Evolutionary conservation across 1,140 invertebrate species (phyloP), one percentile per base, ranked within the genome.

Genomic region (Steinernema feltiae): DNA sequence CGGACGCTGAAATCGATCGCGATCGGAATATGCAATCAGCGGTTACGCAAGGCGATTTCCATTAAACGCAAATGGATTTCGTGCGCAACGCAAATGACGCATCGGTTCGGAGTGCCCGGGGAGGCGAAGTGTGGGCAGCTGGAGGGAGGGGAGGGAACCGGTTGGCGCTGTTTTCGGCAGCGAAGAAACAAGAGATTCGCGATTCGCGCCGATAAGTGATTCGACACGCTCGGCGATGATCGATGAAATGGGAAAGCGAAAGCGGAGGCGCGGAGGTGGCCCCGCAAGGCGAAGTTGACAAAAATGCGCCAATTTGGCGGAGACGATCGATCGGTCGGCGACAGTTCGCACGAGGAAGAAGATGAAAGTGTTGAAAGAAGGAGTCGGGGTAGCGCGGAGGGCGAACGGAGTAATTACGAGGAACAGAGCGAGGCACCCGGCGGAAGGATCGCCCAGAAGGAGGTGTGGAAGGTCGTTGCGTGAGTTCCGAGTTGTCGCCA

Each of bases 161-260:
- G 53, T 63, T 63, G 53, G 53, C 53, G 53, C 53, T 17, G 53
- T 63, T 63, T 63, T 63, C 53, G 53, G 53, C 53, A 63, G 53
- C 53, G 53, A 63, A 63, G 53, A 63, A 63, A 63, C 53, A 63
- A 63, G 53, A 15, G 53, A 63, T 63, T 63, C 53, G 7, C 7
- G 35, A 41, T 41, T 41, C 35, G 35, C 35, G 35, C 35, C 53
- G 53, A 15, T 63, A 63, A 63, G 7, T 63, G 53, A 63, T 63
- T 63, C 53, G 53, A 15, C 53, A 41, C 35, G 35, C 35, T 41
- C 35, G 35, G 7, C 24, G 53, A 3, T 63, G 53, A 63, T 63
- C 53, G 53, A 63, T 27, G 53, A 3, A 21, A 63, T 27, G 24
- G 7, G 53, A 63, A 63, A 21, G 12, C 2, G 24, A 27, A 27